Evolutionary conservation across 2,113 vertebrate genomes (phyloP).

Genomic region (Typhlomys cinereus): DNA sequence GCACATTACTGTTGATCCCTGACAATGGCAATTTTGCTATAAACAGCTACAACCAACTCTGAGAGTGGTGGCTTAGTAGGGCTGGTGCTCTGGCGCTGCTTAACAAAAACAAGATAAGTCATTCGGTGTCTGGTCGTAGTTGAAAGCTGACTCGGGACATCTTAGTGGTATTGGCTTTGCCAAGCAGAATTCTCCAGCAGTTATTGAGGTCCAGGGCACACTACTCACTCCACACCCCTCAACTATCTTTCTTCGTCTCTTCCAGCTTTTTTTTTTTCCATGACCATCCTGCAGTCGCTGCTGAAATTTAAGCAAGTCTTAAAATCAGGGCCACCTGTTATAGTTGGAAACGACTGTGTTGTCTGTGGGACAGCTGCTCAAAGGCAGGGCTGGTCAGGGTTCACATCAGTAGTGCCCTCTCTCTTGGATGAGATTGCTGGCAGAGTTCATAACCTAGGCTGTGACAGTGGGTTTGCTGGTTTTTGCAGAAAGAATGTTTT

Average conservation of each 20-base stretch:
- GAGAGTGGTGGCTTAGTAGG: not conserved
- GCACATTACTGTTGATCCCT: not conserved
- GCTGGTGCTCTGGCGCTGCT: not conserved
- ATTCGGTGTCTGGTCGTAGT: not conserved
- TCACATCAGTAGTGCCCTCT: not conserved
- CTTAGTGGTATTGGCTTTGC: not conserved
- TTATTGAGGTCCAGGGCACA: not conserved
- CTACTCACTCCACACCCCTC: constrained; percentile 1
- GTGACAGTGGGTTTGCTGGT: not conserved
- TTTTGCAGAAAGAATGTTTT: constrained; percentile 48
- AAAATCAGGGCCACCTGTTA: constrained; percentile 74
- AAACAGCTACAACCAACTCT: not conserved
- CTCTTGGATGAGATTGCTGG: not conserved
- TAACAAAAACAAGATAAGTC: not conserved
- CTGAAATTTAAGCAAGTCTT: constrained; percentile 79
- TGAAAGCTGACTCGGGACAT: constrained; percentile 11
- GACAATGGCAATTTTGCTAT: not conserved
- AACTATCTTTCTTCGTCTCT: not conserved
- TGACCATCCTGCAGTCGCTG: constrained; percentile 68
- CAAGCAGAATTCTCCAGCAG: not conserved
- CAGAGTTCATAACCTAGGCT: not conserved
- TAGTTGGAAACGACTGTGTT: constrained; percentile 59
- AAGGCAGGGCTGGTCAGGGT: not conserved
- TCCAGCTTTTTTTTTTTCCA: constrained; percentile 57
- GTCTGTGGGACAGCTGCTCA: constrained; percentile 65